Evolutionary conservation across 1,140 invertebrate species (phyloP), one percentile per base, ranked within the genome.

Genomic region (Temnothorax longispinosus): DNA sequence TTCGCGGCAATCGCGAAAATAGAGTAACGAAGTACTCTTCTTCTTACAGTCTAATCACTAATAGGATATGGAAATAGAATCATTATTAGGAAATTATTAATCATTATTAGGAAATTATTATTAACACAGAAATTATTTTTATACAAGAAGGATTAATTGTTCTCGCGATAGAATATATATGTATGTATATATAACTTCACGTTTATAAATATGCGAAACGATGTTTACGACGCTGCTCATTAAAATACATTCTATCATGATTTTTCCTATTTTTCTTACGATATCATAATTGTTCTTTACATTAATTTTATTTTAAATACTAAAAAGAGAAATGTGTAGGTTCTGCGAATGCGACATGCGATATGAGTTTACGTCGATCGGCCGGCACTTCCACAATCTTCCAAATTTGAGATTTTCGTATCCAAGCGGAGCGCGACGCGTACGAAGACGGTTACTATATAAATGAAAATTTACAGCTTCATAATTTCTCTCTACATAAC

Each of bases 391-490:
- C 13, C 13, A 32, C 3, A 21, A 56, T 35, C 44, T 21, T 32
- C 10, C 27, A 41, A 82, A 82, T 60, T 35, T 7, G 52, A 58
- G 27, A 58, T 21, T 52, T 11, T 58, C 27, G 10, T 35, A 32
- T 71, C 13, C 38, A 32, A 58, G 10, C 41, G 21, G 11, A 58
- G 41, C n/a, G 18, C 52, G 21, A 67, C 38, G 11, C 52, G 32
- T 35, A 18, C 21, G 8, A 8, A 11, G 15, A 80, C 58, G 13
- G n/a, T 58, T 7, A 32, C 50, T 44, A 44, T 72, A 82, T 41
- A 82, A 58, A 81, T 54, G 65, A 32, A 44, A 82, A 41, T 82
- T 82, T 82, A 82, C 67, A 74, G 74, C 80, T 82, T 72, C 67
- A 82, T 82, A 82, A 82, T 27, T 82, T 74, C 27, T 82, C 67